A percentile compares a stretch with the other conserved stretches of the same genome.
phyloP scores from a whole-genome alignment of 2,113 vertebrate species.

The Phylloscopus trochiloides region DNA sequence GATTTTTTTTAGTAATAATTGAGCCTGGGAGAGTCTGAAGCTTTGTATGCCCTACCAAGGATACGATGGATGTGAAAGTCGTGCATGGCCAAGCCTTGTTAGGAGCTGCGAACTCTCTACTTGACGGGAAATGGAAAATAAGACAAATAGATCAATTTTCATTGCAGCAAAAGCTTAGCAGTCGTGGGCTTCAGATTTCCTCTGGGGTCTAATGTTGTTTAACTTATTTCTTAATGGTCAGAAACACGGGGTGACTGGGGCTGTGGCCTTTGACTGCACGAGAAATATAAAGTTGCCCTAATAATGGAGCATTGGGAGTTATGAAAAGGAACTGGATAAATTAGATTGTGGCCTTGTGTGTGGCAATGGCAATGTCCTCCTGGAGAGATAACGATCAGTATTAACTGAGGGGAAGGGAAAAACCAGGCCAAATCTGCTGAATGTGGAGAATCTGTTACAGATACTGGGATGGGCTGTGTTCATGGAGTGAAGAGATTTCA shows the following conservation, averaged over 20 bases:
- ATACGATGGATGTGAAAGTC: not conserved
- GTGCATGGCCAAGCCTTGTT: not conserved
- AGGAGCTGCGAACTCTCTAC: not conserved
- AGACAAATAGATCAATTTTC: conserved; percentile 59
- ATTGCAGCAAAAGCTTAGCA: conserved; percentile 31
- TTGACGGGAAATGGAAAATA: not conserved
- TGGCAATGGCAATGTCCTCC: not conserved
- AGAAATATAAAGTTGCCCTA: conserved; percentile 41
- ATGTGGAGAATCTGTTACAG: not conserved
- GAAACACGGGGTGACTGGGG: not conserved
- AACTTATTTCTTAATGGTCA: conserved; percentile 54
- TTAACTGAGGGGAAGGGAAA: not conserved
- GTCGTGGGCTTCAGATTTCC: conserved; percentile 33
- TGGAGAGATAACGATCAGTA: not conserved
- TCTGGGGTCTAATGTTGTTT: conserved; percentile 57
- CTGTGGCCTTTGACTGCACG: conserved; percentile 9
- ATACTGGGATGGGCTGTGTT: accelerated
- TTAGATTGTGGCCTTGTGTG: not conserved
- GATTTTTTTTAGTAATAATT: not conserved
- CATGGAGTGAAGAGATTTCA: not conserved
- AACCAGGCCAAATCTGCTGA: not conserved
- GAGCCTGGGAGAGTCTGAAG: not conserved
- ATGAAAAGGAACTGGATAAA: conserved; percentile 23
- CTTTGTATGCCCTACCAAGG: not conserved
- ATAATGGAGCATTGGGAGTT: conserved; percentile 20